Conservation (phyloP, 64 coral and sea anemone species). For the Dendronephthya gigantea region DNA sequence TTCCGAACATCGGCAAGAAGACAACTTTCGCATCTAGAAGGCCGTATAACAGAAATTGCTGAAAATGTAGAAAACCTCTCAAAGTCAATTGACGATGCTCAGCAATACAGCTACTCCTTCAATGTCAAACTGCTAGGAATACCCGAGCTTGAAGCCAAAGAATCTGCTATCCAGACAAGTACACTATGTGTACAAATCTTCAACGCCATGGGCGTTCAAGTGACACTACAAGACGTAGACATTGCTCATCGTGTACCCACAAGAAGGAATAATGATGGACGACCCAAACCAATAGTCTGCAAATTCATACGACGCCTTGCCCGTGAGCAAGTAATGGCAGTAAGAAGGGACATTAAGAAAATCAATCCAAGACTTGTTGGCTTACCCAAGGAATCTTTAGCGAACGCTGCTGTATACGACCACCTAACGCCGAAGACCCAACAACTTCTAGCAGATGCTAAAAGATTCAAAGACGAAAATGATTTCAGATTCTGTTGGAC, state of each 20-base stretch:
- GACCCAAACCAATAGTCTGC: constrained; percentile 32
- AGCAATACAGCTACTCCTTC: constrained; percentile 36
- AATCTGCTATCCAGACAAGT: constrained; percentile 20
- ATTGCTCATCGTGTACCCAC: constrained; percentile 28
- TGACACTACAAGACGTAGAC: constrained; percentile 30
- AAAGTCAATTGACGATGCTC: constrained; percentile 18
- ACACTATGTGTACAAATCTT: constrained; percentile 20
- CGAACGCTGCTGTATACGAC: not conserved
- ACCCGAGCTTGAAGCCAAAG: not conserved
- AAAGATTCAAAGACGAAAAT: not conserved
- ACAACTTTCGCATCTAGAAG: not conserved
- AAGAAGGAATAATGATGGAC: not conserved
- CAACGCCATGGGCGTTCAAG: not conserved
- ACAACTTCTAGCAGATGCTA: not conserved
- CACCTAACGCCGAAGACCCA: constrained; percentile 5
- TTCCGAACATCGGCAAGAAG: not conserved
- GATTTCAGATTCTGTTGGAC: constrained; percentile 23
- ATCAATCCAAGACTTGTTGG: constrained; percentile 18
- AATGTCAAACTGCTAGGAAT: constrained; percentile 45
- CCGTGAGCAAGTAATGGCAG: constrained; percentile 30
- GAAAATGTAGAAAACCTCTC: constrained; percentile 6
- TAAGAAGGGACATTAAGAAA: not conserved
- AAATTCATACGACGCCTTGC: constrained; percentile 35
- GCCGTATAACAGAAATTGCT: not conserved
- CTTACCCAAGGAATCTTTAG: constrained; percentile 5